Base-by-base conservation (phyloP, 2,888 invertebrate genomes). In the Pycnomerus fuliginosus region DNA sequence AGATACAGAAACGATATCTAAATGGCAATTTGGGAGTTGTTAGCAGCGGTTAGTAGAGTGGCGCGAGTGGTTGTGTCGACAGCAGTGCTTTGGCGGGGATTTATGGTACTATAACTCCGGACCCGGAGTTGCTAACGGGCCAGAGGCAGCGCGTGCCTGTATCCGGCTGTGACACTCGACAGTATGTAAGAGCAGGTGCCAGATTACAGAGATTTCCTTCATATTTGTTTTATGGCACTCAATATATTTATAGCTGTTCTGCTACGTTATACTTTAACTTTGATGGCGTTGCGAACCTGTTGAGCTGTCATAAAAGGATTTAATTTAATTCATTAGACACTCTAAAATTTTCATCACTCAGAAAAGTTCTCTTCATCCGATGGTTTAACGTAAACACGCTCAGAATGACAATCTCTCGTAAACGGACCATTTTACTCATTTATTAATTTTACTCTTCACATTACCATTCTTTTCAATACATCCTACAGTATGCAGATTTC, bases 1-100 rank as follows among this genome's bases (percentile, higher is more conserved):
- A 20, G 59, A 58, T 60, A 55, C 50, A 51, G 41, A 51, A 52
- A 56, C 52, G 59, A 65, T 64, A 65, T 65, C 65, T 66, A 63
- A 66, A 65, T 65, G 62, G 68, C 69, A 68, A 70, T 70, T 68
- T 69, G 67, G 66, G 67, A 67, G 68, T 68, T 69, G 68, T 70
- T 68, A 69, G 69, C 65, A 64, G 68, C 65, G 70, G 69, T 70
- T 68, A 68, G 69, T 65, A 61, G 62, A 66, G 66, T 64, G 62
- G 64, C 59, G 66, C 60, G 63, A 62, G 63, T 62, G 63, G 65
- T 64, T 58, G 56, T 55, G 67, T 61, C 67, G 67, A 66, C 65
- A 63, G 62, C 64, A 60, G 64, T 56, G 62, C 60, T 57, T 53
- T 47, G 60, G 59, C 59, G 61, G 62, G 64, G 64, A 68, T 67